Evolutionary conservation across 2,888 invertebrate genomes (phyloP).

Genomic region (Calameuta pallipes): DNA sequence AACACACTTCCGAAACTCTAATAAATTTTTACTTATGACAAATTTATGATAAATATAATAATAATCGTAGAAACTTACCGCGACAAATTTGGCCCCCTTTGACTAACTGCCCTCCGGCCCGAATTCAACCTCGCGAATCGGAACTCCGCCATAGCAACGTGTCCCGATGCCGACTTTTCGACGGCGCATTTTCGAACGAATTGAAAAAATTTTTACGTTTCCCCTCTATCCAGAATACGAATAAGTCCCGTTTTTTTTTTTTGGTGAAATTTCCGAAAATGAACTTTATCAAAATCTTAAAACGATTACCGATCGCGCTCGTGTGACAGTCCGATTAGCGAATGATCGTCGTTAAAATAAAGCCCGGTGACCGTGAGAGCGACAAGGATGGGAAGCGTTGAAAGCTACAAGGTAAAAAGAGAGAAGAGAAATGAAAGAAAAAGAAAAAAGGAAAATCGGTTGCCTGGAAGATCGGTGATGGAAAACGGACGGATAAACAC

Average conservation of each 20-base stretch:
- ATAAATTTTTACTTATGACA: not conserved
- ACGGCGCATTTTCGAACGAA: slow-evolving; percentile 49
- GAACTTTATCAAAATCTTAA: not conserved
- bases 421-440: not conserved
- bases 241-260: not conserved
- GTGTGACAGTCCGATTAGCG: not conserved
- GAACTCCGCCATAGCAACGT: not conserved
- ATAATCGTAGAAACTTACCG: not conserved
- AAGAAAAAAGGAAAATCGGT: not conserved
- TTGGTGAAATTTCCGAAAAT: not conserved
- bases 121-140: not conserved
- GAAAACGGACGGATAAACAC: not conserved
- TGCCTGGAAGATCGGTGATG: not conserved
- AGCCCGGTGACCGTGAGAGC: not conserved
- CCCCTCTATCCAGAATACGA: not conserved
- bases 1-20: not conserved
- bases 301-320: not conserved
- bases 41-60: not conserved
- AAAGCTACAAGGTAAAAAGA: not conserved
- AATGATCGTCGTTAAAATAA: not conserved
- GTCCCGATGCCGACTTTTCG: slow-evolving; percentile 55
- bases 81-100: not conserved
- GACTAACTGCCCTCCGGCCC: slow-evolving; percentile 22
- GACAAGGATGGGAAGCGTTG: not conserved
- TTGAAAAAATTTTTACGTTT: slow-evolving; percentile 10